Base-by-base conservation (phyloP, 2,888 invertebrate genomes). In the Tetheella fluctuosa region DNA sequence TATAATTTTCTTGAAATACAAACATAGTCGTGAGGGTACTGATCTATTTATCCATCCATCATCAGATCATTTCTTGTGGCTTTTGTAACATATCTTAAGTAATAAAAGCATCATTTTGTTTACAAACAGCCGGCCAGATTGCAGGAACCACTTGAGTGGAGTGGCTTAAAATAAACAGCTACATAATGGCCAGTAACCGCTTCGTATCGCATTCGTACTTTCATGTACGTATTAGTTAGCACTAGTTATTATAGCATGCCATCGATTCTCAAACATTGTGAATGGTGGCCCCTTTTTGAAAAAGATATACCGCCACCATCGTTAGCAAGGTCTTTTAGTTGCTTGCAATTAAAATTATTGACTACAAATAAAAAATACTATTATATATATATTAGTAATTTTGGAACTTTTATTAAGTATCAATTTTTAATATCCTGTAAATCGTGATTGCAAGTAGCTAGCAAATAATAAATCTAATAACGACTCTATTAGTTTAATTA, bases 141-240 rank as follows among this genome's bases (percentile, higher is more conserved):
- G 61, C 58, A 68, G 59, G 58, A 63, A 59, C 63, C 62, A 65
- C 68, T 67, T 62, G 65, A 70, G 60, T 58, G 52, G 62, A 60
- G 64, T 62, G 61, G 63, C 65, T 64, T 64, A 62, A 65, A 65
- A 71, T 68, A 69, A 76, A 74, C 74, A 66, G 59, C 54, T 59
- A 61, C 68, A 68, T 63, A 64, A 62, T 52, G n/a, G 54, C 57
- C 59, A 59, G 60, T 61, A 59, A 61, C 57, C 20, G 48, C 37
- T 10, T 28, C 30, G 28, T 54, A 54, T 54, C 28, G 55, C 34
- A 37, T 37, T 55, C n/a, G 30, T 30, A 55, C 30, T 34, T 55
- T 55, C 55, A 55, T 55, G 34, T 30, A n/a, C 30, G 54, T 30
- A 54, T 48, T 48, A 48, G 48, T 48, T 20, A 48, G 48, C 20